Base-by-base conservation (phyloP, 2,888 invertebrate species). In the Chrysotoxum bicinctum region DNA sequence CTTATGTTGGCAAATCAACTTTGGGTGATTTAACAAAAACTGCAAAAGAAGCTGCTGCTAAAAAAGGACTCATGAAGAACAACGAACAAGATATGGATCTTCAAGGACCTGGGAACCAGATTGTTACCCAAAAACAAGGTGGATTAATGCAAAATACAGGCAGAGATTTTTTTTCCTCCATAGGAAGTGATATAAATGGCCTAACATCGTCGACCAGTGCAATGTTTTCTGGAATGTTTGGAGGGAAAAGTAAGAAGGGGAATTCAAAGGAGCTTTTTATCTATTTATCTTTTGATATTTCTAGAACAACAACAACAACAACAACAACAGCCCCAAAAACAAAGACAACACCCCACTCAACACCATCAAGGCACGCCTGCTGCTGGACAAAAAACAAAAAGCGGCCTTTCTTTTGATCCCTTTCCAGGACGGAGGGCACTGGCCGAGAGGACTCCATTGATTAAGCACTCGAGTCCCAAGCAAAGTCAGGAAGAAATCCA, bases 221-320 rank as follows among this genome's bases (percentile, higher is more conserved):
- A 91, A 98, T 98, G 95, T 97, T 99, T 90, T 97, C 97, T 73
- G 98, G 98, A 91, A 94, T 99, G 89, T 98, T 99, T 91, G 97
- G 98, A 91, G 93, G 93, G 45, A 95, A 94, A 91, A 95, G 94
- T 94, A 35, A 19, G 19, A 14, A 19, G 7, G 0, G 0, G 2
- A 14, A 3, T 19, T 14, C 0, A 35, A 14, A 35, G 9, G 6
- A 1, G 10, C 1, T n/a, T 8, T 21, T 30, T 19, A 35, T 12
- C 8, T 1, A n/a, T 35, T 19, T 9, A 1, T 14, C n/a, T 12
- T 12, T 19, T 19, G 1, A 14, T 58, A 21, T 58, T 37, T 37
- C 1, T 58, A 58, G 58, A 58, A 19, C 58, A 62, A 62, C 62
- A 62, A 30, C 62, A 62, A 4, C 40, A 40, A 16, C 40, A 40